These are phyloP conservation scores for Setipinna tenuifilis DNA, from an alignment of 2,797 vertebrate species.

Conservation along the genomic window DNA sequence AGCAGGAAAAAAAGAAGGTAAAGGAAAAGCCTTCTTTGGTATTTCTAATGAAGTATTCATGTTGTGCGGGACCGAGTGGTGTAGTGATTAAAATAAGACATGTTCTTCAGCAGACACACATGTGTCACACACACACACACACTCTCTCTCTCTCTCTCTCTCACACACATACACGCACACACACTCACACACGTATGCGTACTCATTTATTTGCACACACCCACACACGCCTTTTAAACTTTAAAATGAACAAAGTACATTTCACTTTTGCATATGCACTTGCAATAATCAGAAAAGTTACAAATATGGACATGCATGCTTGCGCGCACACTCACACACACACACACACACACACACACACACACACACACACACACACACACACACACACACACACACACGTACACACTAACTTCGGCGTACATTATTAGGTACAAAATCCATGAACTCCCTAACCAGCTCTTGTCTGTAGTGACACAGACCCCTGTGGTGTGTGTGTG, in stretches of 20 bases:
- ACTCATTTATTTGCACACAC: neutral
- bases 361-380: neutral
- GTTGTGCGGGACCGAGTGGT: neutral
- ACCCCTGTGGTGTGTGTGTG: slow-evolving; percentile 2
- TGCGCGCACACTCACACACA: neutral
- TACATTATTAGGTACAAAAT: neutral
- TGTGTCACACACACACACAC: neutral
- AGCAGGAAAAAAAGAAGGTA: neutral
- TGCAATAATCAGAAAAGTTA: too few species aligned
- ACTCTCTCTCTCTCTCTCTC: neutral
- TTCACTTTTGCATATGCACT: too few species aligned
- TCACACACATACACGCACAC: neutral
- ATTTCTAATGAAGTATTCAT: slow-evolving; percentile 20
- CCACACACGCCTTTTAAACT: neutral
- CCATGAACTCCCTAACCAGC: neutral
- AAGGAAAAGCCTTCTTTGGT: neutral
- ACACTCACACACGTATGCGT: neutral
- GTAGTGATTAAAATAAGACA: slow-evolving; percentile 22
- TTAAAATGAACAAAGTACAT: too few species aligned
- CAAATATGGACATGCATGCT: too few species aligned
- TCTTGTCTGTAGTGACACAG: neutral
- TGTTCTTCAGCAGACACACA: neutral
- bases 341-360: neutral
- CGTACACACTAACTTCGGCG: neutral
- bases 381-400: neutral